Percentiles rank a stretch among this genome's conserved stretches.
Evolutionary conservation across 1,140 invertebrate species (phyloP).

Genomic region (Drosophila subobscura): DNA sequence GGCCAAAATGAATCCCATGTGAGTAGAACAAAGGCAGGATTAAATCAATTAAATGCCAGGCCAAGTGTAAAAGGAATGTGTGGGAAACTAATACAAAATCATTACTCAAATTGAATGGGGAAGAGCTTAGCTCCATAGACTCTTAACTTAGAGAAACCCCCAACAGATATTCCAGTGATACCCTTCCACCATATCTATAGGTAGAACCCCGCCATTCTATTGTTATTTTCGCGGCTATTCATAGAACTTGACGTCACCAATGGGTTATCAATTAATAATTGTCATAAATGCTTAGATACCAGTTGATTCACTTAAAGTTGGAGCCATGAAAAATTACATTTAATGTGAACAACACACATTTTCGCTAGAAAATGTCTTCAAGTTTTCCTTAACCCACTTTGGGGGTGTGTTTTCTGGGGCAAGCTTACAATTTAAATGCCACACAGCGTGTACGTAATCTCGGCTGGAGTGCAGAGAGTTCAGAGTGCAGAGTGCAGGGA

Average conservation of each 20-base stretch:
- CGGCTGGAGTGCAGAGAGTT: conserved; percentile 19
- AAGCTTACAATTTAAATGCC: conserved; percentile 25
- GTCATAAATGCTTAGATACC: too few relatives aligned
- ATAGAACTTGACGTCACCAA: too few relatives aligned
- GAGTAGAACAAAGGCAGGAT: conserved; percentile 50
- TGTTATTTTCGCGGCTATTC: background rate
- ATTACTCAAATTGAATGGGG: background rate
- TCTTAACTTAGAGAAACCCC: too few relatives aligned
- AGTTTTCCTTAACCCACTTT: background rate
- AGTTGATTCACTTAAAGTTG: too few relatives aligned
- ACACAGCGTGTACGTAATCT: conserved; percentile 48
- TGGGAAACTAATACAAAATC: background rate
- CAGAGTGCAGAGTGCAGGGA: too few relatives aligned
- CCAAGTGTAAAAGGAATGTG: background rate
- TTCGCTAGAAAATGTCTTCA: too few relatives aligned
- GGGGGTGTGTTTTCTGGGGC: background rate
- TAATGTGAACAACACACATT: too few relatives aligned
- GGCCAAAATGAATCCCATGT: conserved; percentile 83
- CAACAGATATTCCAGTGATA: too few relatives aligned
- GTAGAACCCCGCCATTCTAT: background rate
- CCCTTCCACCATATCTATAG: background rate
- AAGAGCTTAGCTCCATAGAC: background rate
- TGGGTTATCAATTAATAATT: too few relatives aligned
- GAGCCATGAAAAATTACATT: too few relatives aligned
- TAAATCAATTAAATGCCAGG: background rate